Evolutionary conservation across 2,797 vertebrate genomes (phyloP), one percentile per base, ranked within the genome.

Genomic region (Myotis planiceps): DNA sequence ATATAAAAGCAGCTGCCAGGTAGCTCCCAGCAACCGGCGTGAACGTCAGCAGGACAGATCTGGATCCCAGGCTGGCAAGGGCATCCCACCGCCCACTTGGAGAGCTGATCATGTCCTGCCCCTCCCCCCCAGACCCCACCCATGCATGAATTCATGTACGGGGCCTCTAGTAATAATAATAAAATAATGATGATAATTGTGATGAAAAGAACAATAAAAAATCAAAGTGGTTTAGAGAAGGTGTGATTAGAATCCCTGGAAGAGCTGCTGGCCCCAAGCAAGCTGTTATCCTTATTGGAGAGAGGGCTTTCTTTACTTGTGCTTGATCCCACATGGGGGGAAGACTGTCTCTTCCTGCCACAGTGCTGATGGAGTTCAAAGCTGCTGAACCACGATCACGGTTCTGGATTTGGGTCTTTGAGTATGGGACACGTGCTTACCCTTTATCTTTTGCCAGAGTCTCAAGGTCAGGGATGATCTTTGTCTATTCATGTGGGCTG

Each of bases 131-230:
- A 0, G 7, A 25, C 10, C 55, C 55, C 3, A 27, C 10, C 9
- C 23, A 13, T 58, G 55, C 55, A 58, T 58, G 25, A 58, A 58
- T 58, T 58, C 4, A 0, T 25, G 25, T 9, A 27, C 25, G 0
- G 4, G 55, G 25, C 8, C 55, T 58, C 55, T 58, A 12, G 55
- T 58, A 58, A 58, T 58, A 27, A 58, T 25, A 60, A n/a, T 71
- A 76, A 34, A 83, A 42, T 71, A 37, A 15, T 25, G 42, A 72
- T 37, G 18, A 65, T 34, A 29, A 37, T 37, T 13, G 0, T 68
- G 60, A 80, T 92, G 6, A 66, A 81, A 86, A 86, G 19, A 80
- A 68, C 9, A 90, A 69, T 51, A 37, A 71, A 80, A 94, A 68
- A 4, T 21, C 13, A 88, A n/a, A 45, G 16, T 90, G 8, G 37